Conservation (phyloP, 2,797 vertebrate genomes). For the Silurus lanzhouensis region DNA sequence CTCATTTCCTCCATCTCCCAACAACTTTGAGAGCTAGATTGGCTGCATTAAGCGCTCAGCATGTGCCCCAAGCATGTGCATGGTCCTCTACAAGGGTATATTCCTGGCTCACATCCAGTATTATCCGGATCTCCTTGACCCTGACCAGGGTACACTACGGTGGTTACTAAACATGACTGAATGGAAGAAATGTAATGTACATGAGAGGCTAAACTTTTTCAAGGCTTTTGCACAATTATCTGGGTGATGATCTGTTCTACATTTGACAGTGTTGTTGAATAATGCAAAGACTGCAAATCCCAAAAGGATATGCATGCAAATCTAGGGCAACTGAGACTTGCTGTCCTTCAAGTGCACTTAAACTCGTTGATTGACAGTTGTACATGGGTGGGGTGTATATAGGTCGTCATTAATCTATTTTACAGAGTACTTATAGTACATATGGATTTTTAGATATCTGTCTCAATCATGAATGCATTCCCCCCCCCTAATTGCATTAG, state of each 20-base stretch:
- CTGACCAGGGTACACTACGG: not conserved
- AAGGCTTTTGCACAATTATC: not conserved
- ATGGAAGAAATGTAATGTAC: not conserved
- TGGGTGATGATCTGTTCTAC: conserved; percentile 5
- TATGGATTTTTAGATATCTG: conserved; percentile 21
- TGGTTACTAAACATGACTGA: not conserved
- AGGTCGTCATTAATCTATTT: not conserved
- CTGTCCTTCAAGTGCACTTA: not conserved
- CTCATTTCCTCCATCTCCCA: not conserved
- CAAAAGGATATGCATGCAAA: not conserved
- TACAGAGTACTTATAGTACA: not conserved
- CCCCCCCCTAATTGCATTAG: not conserved
- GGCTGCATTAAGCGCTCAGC: not conserved
- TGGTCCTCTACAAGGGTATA: not conserved
- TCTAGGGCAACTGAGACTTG: not conserved
- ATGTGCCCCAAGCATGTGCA: not conserved
- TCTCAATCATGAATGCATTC: not conserved
- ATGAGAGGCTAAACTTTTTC: not conserved
- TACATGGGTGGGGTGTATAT: not conserved
- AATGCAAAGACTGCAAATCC: conserved; percentile 3
- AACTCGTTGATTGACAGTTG: not conserved
- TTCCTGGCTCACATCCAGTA: not conserved
- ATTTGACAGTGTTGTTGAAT: conserved; percentile 2
- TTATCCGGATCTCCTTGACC: not conserved
- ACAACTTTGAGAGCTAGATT: not conserved